Percentiles rank a stretch among this genome's conserved stretches.
Evolutionary conservation across 1,140 invertebrate species (phyloP).

Genomic region (Drosophila kohkoa): DNA sequence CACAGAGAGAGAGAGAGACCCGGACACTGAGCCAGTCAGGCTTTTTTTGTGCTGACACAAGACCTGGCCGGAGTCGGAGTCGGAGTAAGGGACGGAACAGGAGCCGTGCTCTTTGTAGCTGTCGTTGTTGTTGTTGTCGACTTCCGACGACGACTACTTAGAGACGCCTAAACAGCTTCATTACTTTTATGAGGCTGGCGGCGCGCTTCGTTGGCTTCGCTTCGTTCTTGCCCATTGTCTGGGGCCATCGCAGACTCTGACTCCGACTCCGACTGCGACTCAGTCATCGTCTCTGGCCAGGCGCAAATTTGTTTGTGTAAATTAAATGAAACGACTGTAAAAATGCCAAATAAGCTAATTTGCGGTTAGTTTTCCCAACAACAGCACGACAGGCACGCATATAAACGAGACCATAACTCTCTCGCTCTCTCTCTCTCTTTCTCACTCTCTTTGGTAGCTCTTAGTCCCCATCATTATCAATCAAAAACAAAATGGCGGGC

Average conservation of each 20-base stretch:
- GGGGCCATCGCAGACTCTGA: conserved; percentile 21
- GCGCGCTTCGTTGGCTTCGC: conserved; percentile 65
- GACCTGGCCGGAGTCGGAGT: conserved; percentile 46
- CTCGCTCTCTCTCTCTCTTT: no score
- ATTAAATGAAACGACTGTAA: conserved; percentile 83
- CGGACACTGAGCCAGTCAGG: conserved; percentile 11
- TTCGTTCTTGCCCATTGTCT: conserved; percentile 72
- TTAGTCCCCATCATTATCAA: conserved; percentile 46
- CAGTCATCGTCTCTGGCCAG: conserved; percentile 52
- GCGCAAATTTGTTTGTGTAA: conserved; percentile 83
- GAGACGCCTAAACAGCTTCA: conserved; percentile 83
- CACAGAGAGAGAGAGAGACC: neutral
- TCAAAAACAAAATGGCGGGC: conserved; percentile 56
- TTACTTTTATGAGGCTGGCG: conserved; percentile 80
- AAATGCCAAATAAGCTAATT: conserved; percentile 84
- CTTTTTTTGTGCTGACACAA: conserved; percentile 76
- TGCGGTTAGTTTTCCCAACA: conserved; percentile 71
- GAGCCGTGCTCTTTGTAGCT: conserved; percentile 10
- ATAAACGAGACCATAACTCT: conserved; percentile 40
- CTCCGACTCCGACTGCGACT: no score
- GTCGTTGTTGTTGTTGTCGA: conserved; percentile 49
- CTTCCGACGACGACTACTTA: conserved; percentile 78
- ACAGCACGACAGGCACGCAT: conserved; percentile 13
- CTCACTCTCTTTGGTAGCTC: neutral
- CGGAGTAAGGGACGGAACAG: conserved; percentile 5